These are phyloP conservation scores for Dione juno DNA, from an alignment of 2,888 invertebrate genomes.

Conservation along the genomic window DNA sequence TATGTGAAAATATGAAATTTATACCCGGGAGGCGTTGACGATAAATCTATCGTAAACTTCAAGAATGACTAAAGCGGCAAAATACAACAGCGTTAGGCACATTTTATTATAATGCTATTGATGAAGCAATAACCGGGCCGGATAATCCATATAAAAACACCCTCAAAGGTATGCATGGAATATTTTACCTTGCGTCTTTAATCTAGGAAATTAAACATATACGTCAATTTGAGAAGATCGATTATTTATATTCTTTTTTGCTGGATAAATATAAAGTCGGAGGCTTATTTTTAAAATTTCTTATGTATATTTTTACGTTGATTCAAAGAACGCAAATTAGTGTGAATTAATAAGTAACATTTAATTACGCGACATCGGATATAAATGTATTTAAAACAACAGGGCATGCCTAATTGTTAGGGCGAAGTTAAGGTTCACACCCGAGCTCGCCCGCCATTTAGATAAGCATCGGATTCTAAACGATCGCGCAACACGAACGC, in stretches of 20 bases:
- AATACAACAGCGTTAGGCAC: slow-evolving; percentile 7
- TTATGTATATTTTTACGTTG: too few relatives aligned
- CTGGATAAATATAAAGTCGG: too few relatives aligned
- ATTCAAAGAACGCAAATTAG: too few relatives aligned
- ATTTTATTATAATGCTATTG: slow-evolving; percentile 23
- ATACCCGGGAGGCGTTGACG: slow-evolving; percentile 10
- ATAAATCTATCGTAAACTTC: slow-evolving; percentile 30
- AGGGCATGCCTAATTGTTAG: slow-evolving; percentile 53
- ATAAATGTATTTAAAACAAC: slow-evolving; percentile 41
- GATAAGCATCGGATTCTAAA: slow-evolving; percentile 76
- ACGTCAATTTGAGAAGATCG: too few relatives aligned
- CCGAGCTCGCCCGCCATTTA: slow-evolving; percentile 65
- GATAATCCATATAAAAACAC: slow-evolving; percentile 10
- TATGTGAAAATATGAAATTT: slow-evolving; percentile 33
- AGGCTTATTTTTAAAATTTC: too few relatives aligned
- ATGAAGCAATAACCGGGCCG: slow-evolving; percentile 8
- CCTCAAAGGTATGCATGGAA: neutral
- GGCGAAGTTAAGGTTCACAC: slow-evolving; percentile 72
- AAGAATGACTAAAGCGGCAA: slow-evolving; percentile 7
- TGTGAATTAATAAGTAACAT: slow-evolving; percentile 12
- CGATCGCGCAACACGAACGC: slow-evolving; percentile 72
- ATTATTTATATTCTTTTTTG: too few relatives aligned
- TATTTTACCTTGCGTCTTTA: neutral
- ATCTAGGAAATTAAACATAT: neutral
- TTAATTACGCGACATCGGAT: slow-evolving; percentile 29